Evolutionary conservation across 1,140 invertebrate genomes (phyloP).

Genomic region (Thaumetopoea pityocampa): DNA sequence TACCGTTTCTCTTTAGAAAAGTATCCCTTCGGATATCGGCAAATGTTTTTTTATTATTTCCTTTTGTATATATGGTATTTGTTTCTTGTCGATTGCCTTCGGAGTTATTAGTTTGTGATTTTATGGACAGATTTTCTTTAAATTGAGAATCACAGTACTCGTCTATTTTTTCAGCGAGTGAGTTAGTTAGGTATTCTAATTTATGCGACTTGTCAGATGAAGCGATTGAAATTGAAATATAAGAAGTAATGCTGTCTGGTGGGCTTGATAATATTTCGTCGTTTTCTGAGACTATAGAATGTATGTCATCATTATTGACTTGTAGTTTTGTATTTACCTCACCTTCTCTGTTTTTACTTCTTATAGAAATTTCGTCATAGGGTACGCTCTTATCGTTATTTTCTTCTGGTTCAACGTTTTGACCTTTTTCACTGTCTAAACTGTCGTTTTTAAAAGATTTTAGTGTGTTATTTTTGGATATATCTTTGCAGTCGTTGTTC

Average conservation of each 20-base stretch:
- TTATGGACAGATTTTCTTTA: slow-evolving; percentile 45
- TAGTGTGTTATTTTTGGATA: slow-evolving; percentile 67
- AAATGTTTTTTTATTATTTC: slow-evolving; percentile 64
- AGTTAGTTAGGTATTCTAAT: slow-evolving; percentile 72
- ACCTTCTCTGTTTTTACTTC: slow-evolving; percentile 31
- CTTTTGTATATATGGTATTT: slow-evolving; percentile 58
- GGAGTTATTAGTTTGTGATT: slow-evolving; percentile 33
- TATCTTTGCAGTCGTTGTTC: slow-evolving; percentile 49
- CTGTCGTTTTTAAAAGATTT: slow-evolving; percentile 64
- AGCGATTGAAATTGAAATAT: slow-evolving; percentile 68
- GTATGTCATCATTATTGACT: slow-evolving; percentile 39
- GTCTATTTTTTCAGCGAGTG: slow-evolving; percentile 73
- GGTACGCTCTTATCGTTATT: slow-evolving; percentile 29
- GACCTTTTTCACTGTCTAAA: slow-evolving; percentile 35
- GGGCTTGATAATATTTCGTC: slow-evolving; percentile 64
- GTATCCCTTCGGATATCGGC: slow-evolving; percentile 58
- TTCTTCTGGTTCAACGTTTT: slow-evolving; percentile 25
- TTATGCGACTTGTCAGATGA: slow-evolving; percentile 69
- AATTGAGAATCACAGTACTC: slow-evolving; percentile 73
- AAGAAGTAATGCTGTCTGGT: slow-evolving; percentile 71
- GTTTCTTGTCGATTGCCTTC: slow-evolving; percentile 38
- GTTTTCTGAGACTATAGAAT: slow-evolving; percentile 63
- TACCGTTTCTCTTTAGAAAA: slow-evolving; percentile 41
- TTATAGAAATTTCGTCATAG: slow-evolving; percentile 41
- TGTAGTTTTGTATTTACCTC: slow-evolving; percentile 19